Conservation (phyloP, 2,888 invertebrate genomes). For the Tetragnatha montana region DNA sequence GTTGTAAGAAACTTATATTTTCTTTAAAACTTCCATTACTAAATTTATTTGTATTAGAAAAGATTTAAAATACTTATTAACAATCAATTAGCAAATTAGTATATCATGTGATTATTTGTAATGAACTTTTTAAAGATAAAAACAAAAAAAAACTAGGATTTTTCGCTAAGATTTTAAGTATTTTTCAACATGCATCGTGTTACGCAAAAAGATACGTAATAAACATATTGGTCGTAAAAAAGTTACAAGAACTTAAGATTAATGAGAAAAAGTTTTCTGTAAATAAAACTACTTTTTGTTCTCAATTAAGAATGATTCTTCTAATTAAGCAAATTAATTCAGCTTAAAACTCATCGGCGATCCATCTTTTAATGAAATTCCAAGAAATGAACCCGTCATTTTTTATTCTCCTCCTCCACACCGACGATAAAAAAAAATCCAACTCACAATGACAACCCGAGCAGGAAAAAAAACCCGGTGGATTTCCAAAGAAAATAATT, state of each 20-base stretch:
- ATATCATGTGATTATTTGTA: no score
- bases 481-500: slow-evolving; percentile 67
- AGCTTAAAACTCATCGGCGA: slow-evolving; percentile 24
- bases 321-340: slow-evolving; percentile 45
- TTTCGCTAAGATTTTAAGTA: no score
- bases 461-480: slow-evolving; percentile 21
- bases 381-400: neutral
- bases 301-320: slow-evolving; percentile 18
- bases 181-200: no score
- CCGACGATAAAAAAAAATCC: neutral
- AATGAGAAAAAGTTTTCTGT: neutral
- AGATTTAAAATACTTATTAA: no score
- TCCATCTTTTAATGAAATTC: slow-evolving; percentile 41
- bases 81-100: no score
- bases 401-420: neutral
- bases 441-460: slow-evolving; percentile 7
- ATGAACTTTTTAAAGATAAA: no score
- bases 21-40: no score
- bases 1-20: no score
- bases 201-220: no score
- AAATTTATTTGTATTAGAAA: no score
- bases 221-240: neutral
- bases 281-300: slow-evolving; percentile 4
- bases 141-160: no score
- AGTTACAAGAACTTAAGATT: neutral